Base-by-base conservation (phyloP, 2,888 invertebrate genomes). In the Euclidia mi region DNA sequence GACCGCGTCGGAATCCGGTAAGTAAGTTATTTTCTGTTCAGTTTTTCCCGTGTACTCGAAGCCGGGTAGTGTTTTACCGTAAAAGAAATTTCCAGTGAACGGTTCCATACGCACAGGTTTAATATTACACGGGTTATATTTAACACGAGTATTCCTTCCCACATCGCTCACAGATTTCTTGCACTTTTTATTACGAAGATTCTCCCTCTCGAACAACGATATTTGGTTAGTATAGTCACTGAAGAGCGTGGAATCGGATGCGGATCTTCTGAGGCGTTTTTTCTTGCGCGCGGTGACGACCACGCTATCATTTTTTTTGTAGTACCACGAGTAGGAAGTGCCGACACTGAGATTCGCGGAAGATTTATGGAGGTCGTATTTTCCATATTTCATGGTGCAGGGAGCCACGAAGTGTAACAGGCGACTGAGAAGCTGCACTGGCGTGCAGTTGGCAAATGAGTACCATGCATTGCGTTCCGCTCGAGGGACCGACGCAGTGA, bases 241-340 rank as follows among this genome's bases (percentile, higher is more conserved):
- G 80, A 95, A 94, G 43, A 95, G 87, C 28, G 94, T 95, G 0
- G 95, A 95, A 50, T 92, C 94, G 3, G 95, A 95, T n/a, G 89
- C 84, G 34, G 92, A 81, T 80, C 94, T 86, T 25, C 77, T 76
- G 3, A 94, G 71, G 3, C 81, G 86, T 66, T 87, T 89, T 65
- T 90, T 90, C 73, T 87, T 90, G 31, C 81, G 81, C 10, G 83
- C 79, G 40, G 88, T 79, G 25, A 45, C 20, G 10, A 31, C 41
- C 10, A 85, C 79, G 72, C 87, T 87, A 49, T 94, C 89, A 65
- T 88, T 91, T 81, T 92, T 92, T 78, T 80, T 90, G 81, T 94
- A 95, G 79, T 94, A 94, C 95, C 95, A 95, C 56, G 95, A 95
- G 71, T 92, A 94, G 35, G 94, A 94, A 40, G 95, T 94, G 51